phyloP scores from a whole-genome alignment of 2,888 invertebrate genomes.

The Marasmarcha lunaedactyla region DNA sequence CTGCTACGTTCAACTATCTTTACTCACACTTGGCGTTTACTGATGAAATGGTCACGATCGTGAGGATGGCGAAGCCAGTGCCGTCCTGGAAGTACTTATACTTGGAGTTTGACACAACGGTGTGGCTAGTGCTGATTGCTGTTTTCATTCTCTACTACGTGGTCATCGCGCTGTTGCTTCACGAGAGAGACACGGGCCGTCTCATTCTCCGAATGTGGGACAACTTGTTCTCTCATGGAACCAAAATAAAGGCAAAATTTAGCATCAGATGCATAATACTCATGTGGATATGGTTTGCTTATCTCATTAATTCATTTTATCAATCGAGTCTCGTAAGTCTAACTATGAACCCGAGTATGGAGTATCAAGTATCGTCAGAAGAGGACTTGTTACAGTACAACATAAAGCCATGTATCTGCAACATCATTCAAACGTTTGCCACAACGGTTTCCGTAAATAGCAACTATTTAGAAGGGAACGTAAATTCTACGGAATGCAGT shows the following conservation, averaged over 20 bases:
- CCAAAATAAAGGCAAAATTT: constrained; percentile 10
- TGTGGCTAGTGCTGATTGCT: constrained; percentile 21
- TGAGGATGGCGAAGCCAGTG: constrained; percentile 17
- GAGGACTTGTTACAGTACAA: constrained; percentile 20
- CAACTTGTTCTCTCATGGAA: constrained; percentile 20
- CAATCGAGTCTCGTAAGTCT: constrained; percentile 22
- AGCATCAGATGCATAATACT: constrained; percentile 19
- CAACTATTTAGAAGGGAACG: too few relatives aligned
- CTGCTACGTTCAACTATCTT: constrained; percentile 20
- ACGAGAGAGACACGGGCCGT: constrained; percentile 15
- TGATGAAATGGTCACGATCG: constrained; percentile 22
- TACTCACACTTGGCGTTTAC: constrained; percentile 16
- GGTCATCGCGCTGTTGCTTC: constrained; percentile 17
- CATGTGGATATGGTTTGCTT: constrained; percentile 33
- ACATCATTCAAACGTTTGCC: constrained; percentile 14
- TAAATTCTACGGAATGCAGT: constrained; percentile 6
- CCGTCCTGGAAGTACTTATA: constrained; percentile 20
- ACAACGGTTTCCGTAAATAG: constrained; percentile 3
- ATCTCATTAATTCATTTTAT: constrained; percentile 21
- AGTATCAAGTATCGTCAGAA: constrained; percentile 28
- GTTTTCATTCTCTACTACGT: constrained; percentile 19
- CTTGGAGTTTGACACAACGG: constrained; percentile 19
- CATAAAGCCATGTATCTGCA: constrained; percentile 31
- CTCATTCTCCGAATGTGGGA: constrained; percentile 21
- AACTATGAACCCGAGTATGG: constrained; percentile 21